Conservation (phyloP, 2,797 vertebrate genomes). For the Enteromius unitaeniatus region DNA sequence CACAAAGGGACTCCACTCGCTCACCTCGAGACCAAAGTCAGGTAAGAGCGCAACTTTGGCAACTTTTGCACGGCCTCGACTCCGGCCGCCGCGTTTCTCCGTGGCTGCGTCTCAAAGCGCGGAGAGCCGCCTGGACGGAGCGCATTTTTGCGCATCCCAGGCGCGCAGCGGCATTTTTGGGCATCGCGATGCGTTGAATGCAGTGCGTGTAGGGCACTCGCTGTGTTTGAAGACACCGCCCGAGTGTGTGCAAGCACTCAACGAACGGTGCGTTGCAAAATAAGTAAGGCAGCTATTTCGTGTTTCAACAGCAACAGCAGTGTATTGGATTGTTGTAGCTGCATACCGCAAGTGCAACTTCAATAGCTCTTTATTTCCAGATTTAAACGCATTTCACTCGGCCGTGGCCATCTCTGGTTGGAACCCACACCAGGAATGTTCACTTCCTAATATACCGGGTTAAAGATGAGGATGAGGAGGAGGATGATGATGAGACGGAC, state of each 20-base stretch:
- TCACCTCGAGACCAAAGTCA: conserved; percentile 80
- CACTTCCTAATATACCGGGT: neutral
- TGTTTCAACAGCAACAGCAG: neutral
- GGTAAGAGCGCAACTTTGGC: conserved; percentile 75
- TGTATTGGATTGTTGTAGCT: neutral
- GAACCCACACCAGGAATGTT: neutral
- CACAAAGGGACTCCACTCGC: conserved; percentile 80
- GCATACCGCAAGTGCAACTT: neutral
- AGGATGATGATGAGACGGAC: conserved; percentile 2
- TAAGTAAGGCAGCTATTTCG: neutral
- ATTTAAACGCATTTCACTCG: neutral
- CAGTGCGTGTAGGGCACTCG: neutral
- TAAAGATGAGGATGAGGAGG: neutral
- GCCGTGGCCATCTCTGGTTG: neutral
- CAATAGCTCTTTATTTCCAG: neutral
- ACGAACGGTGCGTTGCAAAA: neutral
- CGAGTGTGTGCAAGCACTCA: neutral
- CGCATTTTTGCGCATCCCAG: neutral
- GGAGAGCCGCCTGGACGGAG: neutral
- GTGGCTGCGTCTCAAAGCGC: neutral
- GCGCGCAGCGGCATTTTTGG: neutral
- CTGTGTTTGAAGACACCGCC: neutral
- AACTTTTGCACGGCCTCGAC: conserved; percentile 48
- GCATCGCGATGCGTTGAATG: neutral
- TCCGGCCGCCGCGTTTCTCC: conserved; percentile 3